phyloP scores from a whole-genome alignment of 2,888 invertebrate species.

The Caradrina clavipalpis region DNA sequence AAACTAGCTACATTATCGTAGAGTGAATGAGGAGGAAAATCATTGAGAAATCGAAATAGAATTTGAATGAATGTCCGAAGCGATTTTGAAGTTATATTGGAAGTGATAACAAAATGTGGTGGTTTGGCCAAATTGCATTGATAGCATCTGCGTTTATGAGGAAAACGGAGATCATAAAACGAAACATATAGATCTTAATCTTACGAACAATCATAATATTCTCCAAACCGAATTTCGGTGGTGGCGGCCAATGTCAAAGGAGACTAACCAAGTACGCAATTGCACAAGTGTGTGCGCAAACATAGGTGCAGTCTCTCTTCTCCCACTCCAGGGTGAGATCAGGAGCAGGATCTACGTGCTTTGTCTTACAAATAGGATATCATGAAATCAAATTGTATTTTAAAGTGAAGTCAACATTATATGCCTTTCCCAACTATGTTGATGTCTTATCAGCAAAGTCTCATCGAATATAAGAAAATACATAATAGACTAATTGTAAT shows the following conservation, averaged over 20 bases:
- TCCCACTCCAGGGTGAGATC: no score
- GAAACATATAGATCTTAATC: slow-evolving; percentile 7
- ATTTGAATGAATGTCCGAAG: slow-evolving; percentile 1
- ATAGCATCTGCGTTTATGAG: slow-evolving; percentile 9
- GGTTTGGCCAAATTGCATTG: slow-evolving; percentile 39
- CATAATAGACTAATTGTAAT: no score
- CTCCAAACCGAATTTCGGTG: no score
- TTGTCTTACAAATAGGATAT: slow-evolving; percentile 2
- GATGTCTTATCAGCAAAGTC: no score
- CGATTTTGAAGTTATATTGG: slow-evolving; percentile 16
- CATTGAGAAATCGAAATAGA: slow-evolving; percentile 21
- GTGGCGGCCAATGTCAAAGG: no score
- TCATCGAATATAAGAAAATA: no score
- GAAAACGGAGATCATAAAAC: slow-evolving; percentile 11
- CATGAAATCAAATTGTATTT: slow-evolving; percentile 30
- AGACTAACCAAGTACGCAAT: no score
- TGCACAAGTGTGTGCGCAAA: no score
- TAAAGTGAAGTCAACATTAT: no score
- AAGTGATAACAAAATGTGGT: slow-evolving; percentile 2
- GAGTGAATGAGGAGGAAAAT: slow-evolving; percentile 34
- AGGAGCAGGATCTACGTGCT: no score
- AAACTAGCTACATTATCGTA: slow-evolving; percentile 3
- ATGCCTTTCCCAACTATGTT: no score
- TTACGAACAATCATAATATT: background rate
- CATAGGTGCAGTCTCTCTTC: no score